A percentile compares a stretch with the other conserved stretches of the same genome.
Evolutionary conservation across 2,888 invertebrate species (phyloP).

Genomic region (Machimus rusticus): DNA sequence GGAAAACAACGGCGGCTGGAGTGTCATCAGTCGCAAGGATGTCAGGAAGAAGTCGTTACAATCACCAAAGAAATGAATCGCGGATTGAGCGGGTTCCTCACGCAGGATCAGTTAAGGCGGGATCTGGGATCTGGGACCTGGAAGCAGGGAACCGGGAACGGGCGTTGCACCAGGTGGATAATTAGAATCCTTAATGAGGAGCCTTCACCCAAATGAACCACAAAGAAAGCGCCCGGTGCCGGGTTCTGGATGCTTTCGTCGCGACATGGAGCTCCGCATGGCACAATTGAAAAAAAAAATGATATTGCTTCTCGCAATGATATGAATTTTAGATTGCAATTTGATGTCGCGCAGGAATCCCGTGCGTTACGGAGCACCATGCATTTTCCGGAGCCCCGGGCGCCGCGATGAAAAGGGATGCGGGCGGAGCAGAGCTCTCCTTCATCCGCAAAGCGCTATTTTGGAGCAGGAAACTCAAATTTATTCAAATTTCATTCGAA

Average conservation of each 20-base stretch:
- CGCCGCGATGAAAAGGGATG: not conserved
- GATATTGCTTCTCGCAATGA: not conserved
- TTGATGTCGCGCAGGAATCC: not conserved
- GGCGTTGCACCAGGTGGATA: constrained; percentile 24
- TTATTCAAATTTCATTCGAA: constrained; percentile 36
- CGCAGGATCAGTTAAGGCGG: constrained; percentile 1
- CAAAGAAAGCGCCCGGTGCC: not conserved
- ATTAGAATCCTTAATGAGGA: constrained; percentile 34
- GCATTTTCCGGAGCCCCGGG: not conserved
- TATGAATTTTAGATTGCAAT: constrained; percentile 35
- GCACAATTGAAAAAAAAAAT: not conserved
- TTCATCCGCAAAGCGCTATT: not conserved
- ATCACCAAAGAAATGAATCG: constrained; percentile 13
- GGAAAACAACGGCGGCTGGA: constrained; percentile 10
- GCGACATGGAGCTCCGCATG: not conserved
- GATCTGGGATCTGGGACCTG: not conserved
- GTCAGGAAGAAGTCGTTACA: constrained; percentile 29
- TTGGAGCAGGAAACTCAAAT: not conserved
- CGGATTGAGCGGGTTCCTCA: not conserved
- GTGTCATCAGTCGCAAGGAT: constrained; percentile 26
- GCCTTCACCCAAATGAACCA: constrained; percentile 5
- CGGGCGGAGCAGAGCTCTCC: not conserved
- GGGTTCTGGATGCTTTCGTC: not conserved
- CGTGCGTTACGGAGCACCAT: not conserved
- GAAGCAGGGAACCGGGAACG: not conserved